Evolutionary conservation across 2,888 invertebrate genomes (phyloP).

Genomic region (Cheilosia pagana): DNA sequence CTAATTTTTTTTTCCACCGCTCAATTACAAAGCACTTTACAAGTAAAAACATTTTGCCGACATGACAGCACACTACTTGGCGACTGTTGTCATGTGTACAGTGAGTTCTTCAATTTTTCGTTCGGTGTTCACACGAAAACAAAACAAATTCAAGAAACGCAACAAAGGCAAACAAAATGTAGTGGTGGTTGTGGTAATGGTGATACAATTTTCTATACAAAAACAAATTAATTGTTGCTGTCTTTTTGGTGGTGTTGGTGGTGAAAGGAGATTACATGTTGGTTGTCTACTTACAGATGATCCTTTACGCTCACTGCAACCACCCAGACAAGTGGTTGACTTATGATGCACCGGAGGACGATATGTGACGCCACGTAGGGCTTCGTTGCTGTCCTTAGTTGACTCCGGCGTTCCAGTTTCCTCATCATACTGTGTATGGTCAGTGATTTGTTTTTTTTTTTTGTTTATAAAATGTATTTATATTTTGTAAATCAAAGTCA

Average conservation of each 20-base stretch:
- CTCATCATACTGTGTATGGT: slow-evolving; percentile 82
- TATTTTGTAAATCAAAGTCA: slow-evolving; percentile 27
- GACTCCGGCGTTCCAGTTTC: slow-evolving; percentile 85
- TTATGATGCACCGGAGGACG: slow-evolving; percentile 84
- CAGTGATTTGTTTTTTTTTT: slow-evolving; percentile 62
- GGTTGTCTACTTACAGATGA: slow-evolving; percentile 88
- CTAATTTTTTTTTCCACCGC: neutral
- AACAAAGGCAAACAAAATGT: slow-evolving; percentile 39
- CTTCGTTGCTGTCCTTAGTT: slow-evolving; percentile 85
- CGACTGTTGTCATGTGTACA: slow-evolving; percentile 16
- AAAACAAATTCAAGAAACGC: slow-evolving; percentile 41
- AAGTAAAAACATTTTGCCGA: slow-evolving; percentile 40
- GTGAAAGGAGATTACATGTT: slow-evolving; percentile 45
- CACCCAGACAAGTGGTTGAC: slow-evolving; percentile 88
- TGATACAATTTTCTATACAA: slow-evolving; percentile 29
- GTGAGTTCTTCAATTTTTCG: slow-evolving; percentile 33
- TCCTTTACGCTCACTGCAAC: slow-evolving; percentile 89
- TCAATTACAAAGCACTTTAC: slow-evolving; percentile 46
- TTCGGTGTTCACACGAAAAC: slow-evolving; percentile 45
- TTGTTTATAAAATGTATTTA: slow-evolving; percentile 25
- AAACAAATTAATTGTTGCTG: slow-evolving; percentile 20
- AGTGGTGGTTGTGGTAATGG: slow-evolving; percentile 45
- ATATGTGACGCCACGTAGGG: slow-evolving; percentile 86
- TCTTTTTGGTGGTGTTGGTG: slow-evolving; percentile 50
- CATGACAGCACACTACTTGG: slow-evolving; percentile 40